Evolutionary conservation across 2,797 vertebrate genomes (phyloP), one percentile per base, ranked within the genome.

Genomic region (Sebastes matsubarae): DNA sequence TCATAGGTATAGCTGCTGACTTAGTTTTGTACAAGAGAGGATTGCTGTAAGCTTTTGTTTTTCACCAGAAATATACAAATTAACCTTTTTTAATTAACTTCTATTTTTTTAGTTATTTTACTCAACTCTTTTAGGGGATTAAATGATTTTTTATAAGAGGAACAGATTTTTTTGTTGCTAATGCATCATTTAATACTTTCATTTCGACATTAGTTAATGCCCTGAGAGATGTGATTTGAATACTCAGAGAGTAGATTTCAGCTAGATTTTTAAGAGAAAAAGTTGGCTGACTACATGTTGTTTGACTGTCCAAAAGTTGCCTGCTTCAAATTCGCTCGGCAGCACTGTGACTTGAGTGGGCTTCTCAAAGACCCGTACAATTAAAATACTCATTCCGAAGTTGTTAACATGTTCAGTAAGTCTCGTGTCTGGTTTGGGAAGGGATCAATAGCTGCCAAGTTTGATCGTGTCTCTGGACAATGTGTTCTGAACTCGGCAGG

Each of bases 361-460:
- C 42, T 86, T 90, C 89, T 72, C 72, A 90, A 91, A 94, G 88
- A 89, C 68, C 74, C 83, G 76, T 79, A 89, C 89, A 94, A 93
- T 96, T 94, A 95, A 94, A 94, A 94, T 90, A 89, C 75, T 84
- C 76, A 88, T 91, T 89, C 72, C 64, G 30, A 88, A 88, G 85
- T 89, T 93, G 91, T 94, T 94, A 94, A 93, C 93, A 92, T 91
- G 90, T 95, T 94, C 89, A 84, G 90, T 89, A 86, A 86, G 89
- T 89, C 88, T 92, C 84, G 83, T 84, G 88, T 90, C 90, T 94
- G 91, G 82, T 93, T 93, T 89, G 91, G 87, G 83, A 86, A 87
- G 57, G 86, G 88, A 95, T 96, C 93, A 93, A 95, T 95, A 95
- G 87, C 93, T 95, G 94, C 91, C 93, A 93, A 88, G 85, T 95